These are phyloP conservation scores for Pyrrhia umbra DNA, from an alignment of 2,888 invertebrate genomes.

Conservation along the genomic window DNA sequence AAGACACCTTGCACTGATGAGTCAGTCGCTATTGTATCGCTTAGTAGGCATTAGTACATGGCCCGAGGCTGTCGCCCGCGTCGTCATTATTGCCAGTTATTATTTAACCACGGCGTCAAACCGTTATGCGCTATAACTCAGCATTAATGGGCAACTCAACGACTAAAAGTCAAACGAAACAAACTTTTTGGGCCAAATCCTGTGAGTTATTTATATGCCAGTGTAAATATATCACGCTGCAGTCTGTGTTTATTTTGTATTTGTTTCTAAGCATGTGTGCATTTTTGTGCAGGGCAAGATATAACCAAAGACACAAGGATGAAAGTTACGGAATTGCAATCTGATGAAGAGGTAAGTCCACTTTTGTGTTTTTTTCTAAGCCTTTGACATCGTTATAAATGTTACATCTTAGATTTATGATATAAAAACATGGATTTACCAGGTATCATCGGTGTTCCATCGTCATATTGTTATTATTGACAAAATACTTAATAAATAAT, in stretches of 20 bases:
- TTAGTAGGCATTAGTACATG: slow-evolving; percentile 83
- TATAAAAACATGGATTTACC: no score
- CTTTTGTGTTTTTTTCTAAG: neutral
- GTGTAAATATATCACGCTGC: slow-evolving; percentile 62
- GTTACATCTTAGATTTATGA: no score
- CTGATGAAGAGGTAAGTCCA: slow-evolving; percentile 85
- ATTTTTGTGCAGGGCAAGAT: slow-evolving; percentile 86
- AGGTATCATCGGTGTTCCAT: no score
- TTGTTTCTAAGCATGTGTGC: slow-evolving; percentile 65
- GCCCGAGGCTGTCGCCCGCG: slow-evolving; percentile 74
- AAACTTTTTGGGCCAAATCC: slow-evolving; percentile 77
- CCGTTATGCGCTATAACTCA: slow-evolving; percentile 79
- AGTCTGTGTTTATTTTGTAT: slow-evolving; percentile 76
- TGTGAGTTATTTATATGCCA: slow-evolving; percentile 80
- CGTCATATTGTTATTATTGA: no score
- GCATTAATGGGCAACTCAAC: slow-evolving; percentile 82
- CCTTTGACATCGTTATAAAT: no score
- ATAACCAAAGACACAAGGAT: slow-evolving; percentile 88
- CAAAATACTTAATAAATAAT: neutral
- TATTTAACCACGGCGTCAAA: slow-evolving; percentile 62
- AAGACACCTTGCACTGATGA: slow-evolving; percentile 84
- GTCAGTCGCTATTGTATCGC: slow-evolving; percentile 73
- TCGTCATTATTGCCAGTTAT: slow-evolving; percentile 67
- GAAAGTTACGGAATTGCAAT: slow-evolving; percentile 85
- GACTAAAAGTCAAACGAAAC: slow-evolving; percentile 74